These are phyloP conservation scores for Australoheros facetus DNA, from an alignment of 2,797 vertebrate genomes.

Conservation along the genomic window DNA sequence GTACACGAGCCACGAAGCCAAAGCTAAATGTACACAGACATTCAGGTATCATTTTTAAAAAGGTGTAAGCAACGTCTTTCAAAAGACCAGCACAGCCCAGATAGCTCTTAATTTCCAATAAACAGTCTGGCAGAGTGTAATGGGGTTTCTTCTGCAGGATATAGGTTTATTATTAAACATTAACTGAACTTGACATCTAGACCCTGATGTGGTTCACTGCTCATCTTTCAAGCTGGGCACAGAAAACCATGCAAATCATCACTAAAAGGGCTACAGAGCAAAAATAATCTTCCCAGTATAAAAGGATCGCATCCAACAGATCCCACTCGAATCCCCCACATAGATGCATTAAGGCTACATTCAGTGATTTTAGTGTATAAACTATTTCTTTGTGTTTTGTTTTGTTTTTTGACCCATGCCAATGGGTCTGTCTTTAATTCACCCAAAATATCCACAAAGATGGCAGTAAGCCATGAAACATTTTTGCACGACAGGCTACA, in stretches of 20 bases:
- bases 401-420: not conserved
- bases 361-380: not conserved
- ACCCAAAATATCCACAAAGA: conserved; percentile 18
- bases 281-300: conserved; percentile 38
- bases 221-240: conserved; percentile 56
- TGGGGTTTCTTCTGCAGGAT: not conserved
- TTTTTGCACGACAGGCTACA: conserved; percentile 51
- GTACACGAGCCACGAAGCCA: conserved; percentile 4
- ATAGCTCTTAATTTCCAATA: not conserved
- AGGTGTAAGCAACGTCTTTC: not conserved
- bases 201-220: conserved; percentile 60
- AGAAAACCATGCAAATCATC: conserved; percentile 67
- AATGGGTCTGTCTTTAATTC: not conserved
- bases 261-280: conserved; percentile 63
- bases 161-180: conserved; percentile 34
- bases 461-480: conserved; percentile 31
- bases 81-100: not conserved
- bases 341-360: not conserved
- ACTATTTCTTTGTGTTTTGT: not conserved
- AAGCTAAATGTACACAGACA: not conserved
- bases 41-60: not conserved
- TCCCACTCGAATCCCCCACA: conserved; percentile 38
- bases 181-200: conserved; percentile 55
- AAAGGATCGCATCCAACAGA: conserved; percentile 52
- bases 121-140: not conserved